Evolutionary conservation across 2,113 vertebrate genomes (phyloP), one percentile per base, ranked within the genome.

Genomic region (Psammodynastes pulverulentus): DNA sequence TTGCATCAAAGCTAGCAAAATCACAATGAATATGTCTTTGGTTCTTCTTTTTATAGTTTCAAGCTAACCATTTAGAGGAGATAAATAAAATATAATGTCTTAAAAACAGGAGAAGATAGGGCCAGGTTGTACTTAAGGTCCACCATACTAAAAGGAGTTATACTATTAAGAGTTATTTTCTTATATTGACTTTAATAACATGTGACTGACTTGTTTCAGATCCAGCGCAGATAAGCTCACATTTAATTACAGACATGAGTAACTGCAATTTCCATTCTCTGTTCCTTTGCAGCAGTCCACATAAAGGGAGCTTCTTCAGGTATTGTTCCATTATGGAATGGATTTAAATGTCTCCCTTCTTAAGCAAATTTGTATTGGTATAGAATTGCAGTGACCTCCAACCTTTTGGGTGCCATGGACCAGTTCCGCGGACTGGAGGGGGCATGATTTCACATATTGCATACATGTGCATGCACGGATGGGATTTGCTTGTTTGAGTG

Each of bases 381-480:
- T 58, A 26, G 9, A 26, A 58, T 58, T 58, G 24, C 9, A 58
- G 56, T 0, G 24, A 21, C 9, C 9, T 58, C 24, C 56, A 58
- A 58, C 56, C 24, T 58, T 58, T 58, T 58, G 56, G 24, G 24
- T 26, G 24, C 8, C 23, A 56, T 24, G 23, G 23, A 26, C 23
- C 54, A 56, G 23, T 26, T 56, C 56, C 26, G 23, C 8, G 1
- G 56, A 26, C 9, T 1, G 3, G 24, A 58, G 24, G 3, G 24
- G 24, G 9, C 9, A 58, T 4, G 56, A 58, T 58, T 58, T 58
- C 56, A 10, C 1, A 58, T 1, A 24, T 9, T 58, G 56, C 24
- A 9, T 58, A 8, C 26, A 3, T 9, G 1, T 10, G 9, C 9
- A 0, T 0, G 9, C 7, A 29, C 9, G 1, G 24, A 58, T 58